These are phyloP conservation scores for Drosophila pseudotakahashii DNA, from an alignment of 2,888 invertebrate species.

Conservation along the genomic window DNA sequence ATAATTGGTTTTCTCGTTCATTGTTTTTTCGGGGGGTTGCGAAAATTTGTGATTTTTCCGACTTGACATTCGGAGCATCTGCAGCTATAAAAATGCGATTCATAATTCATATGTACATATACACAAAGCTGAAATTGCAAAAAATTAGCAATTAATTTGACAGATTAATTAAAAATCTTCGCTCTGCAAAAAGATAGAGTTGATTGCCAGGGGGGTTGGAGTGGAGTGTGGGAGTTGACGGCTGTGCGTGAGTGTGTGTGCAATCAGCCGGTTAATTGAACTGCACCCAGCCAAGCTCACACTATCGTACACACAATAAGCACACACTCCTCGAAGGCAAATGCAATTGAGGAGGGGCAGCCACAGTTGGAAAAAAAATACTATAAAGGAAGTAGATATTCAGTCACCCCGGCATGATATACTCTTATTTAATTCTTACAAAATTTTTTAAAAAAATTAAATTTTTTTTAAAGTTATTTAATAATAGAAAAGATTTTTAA, in stretches of 20 bases:
- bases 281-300: conserved; percentile 66
- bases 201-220: background rate
- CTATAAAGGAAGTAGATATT: background rate
- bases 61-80: background rate
- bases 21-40: background rate
- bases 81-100: background rate
- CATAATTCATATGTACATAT: background rate
- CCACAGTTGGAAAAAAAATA: conserved; percentile 9
- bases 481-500: too few relatives aligned
- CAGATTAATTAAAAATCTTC: conserved; percentile 64
- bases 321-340: conserved; percentile 20
- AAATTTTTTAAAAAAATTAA: background rate
- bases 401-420: background rate
- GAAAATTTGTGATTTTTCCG: conserved; percentile 5
- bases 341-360: conserved; percentile 29
- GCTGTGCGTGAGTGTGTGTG: conserved; percentile 52
- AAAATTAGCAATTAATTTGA: conserved; percentile 56
- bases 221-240: conserved; percentile 33
- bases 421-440: background rate
- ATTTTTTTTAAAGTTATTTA: too few relatives aligned
- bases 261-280: conserved; percentile 77
- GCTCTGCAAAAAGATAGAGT: conserved; percentile 1
- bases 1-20: conserved; percentile 17
- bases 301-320: conserved; percentile 15
- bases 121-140: background rate